Percentiles rank a stretch among this genome's conserved stretches.
phyloP scores from a whole-genome alignment of 2,113 vertebrate species.

The Cottus gobio region DNA sequence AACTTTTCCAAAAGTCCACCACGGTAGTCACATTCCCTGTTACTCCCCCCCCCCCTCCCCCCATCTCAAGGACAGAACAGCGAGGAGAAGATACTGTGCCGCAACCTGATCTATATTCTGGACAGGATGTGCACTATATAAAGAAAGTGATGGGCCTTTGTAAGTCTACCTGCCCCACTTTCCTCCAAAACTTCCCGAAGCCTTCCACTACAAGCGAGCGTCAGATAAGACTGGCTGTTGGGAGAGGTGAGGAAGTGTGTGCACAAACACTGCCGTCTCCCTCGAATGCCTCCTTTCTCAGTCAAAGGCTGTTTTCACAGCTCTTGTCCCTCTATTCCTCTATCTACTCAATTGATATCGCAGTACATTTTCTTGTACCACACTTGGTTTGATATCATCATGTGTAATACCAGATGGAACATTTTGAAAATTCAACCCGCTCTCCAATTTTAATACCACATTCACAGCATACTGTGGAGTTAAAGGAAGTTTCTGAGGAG shows the following conservation, averaged over 20 bases:
- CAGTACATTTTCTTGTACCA: not conserved
- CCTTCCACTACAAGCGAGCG: conserved; percentile 38
- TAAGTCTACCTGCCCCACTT: conserved; percentile 74
- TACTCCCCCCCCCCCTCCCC: conserved; percentile 14
- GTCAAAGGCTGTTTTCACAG: conserved; percentile 18
- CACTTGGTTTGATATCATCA: conserved; percentile 38
- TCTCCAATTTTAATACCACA: not conserved
- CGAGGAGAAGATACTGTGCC: conserved; percentile 49
- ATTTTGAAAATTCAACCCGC: not conserved
- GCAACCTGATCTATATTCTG: conserved; percentile 82
- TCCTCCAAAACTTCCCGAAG: conserved; percentile 70
- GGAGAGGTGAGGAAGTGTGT: conserved; percentile 48
- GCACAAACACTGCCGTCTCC: conserved; percentile 15
- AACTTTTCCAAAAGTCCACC: conserved; percentile 52
- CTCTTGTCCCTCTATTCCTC: conserved; percentile 4
- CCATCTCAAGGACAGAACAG: conserved; percentile 74
- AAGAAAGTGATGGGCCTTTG: conserved; percentile 71
- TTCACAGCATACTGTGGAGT: not conserved
- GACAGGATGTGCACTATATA: conserved; percentile 73
- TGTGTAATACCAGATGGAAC: conserved; percentile 31
- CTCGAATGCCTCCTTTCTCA: not conserved
- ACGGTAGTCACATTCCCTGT: conserved; percentile 39
- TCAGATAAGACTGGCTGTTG: conserved; percentile 64
- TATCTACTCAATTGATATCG: conserved; percentile 18
- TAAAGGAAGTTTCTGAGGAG: not conserved